Evolutionary conservation across 2,888 invertebrate genomes (phyloP), one percentile per base, ranked within the genome.

Genomic region (Tetranychus truncatus): DNA sequence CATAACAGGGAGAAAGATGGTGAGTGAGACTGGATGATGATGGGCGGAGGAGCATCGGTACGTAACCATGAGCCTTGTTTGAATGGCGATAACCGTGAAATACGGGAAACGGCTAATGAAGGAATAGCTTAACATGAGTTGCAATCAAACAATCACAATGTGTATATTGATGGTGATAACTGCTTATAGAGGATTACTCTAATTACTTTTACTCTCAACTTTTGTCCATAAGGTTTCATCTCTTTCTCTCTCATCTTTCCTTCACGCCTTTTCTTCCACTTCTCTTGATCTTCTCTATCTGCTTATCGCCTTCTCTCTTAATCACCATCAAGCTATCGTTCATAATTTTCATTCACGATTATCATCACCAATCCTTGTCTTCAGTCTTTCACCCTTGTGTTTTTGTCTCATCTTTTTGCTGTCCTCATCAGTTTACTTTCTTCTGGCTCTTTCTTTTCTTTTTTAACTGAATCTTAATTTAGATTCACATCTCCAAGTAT

Each of bases 181-280:
- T 4, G 34, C 34, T 34, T 5, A 34, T 34, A 34, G 34, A 34
- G 34, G 34, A 34, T 34, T 34, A 34, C 34, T 34, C 34, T 34
- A 34, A 34, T 34, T 34, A 34, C 34, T 34, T 34, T 34, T 34
- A 34, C 34, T 34, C 34, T 34, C 5, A 34, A 34, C 34, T 34
- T 34, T 34, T 34, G 34, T 34, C 34, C 34, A 34, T 34, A 34
- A 34, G 34, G 34, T 34, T 34, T 34, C 34, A 34, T 44, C 44
- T 71, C 71, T 71, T 11, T 71, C 44, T 71, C 71, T 71, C 71
- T 71, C 71, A 6, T 20, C n/a, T 24, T 44, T 34, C 24, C 1
- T 11, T 24, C 71, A 21, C 44, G 6, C 71, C 24, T 71, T 24
- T 21, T 71, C 71, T 21, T 71, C 71, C 44, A 21, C 71, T 71